Evolutionary conservation across 2,888 invertebrate genomes (phyloP).

Genomic region (Hirudinaria manillensis): DNA sequence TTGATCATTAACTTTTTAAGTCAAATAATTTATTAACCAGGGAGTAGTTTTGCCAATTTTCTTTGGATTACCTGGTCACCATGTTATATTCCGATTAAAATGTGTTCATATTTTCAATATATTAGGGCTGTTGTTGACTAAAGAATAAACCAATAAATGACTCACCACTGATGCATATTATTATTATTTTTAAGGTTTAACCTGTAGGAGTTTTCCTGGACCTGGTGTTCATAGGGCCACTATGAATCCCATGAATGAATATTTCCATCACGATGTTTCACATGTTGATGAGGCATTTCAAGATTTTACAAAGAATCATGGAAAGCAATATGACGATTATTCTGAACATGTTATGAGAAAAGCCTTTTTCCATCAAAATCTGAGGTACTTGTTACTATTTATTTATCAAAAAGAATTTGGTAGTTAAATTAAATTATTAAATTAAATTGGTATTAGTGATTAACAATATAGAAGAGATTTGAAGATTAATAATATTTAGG

Average conservation of each 20-base stretch:
- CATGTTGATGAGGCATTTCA: constrained; percentile 68
- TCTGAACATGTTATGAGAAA: constrained; percentile 67
- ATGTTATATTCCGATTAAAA: too few species aligned
- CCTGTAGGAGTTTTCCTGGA: constrained; percentile 70
- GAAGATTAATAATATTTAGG: too few species aligned
- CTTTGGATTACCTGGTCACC: too few species aligned
- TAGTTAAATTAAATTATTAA: too few species aligned
- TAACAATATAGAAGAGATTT: too few species aligned
- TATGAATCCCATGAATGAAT: constrained; percentile 90
- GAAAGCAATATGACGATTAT: constrained; percentile 63
- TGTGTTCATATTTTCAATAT: too few species aligned
- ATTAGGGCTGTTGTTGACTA: neutral
- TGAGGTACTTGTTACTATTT: constrained; percentile 51
- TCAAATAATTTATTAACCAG: too few species aligned
- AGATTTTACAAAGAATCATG: constrained; percentile 69
- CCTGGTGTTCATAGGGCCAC: constrained; percentile 67
- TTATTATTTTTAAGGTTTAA: constrained; percentile 20
- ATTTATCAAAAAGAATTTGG: too few species aligned
- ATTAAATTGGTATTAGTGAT: too few species aligned
- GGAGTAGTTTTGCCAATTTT: too few species aligned
- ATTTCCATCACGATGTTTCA: constrained; percentile 64
- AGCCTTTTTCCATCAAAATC: constrained; percentile 77
- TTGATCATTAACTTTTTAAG: neutral
- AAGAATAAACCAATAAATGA: neutral
- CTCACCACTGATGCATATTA: neutral